A percentile compares a stretch with the other conserved stretches of the same genome.
Evolutionary conservation across 2,888 invertebrate genomes (phyloP).

Genomic region (Acleris cristana): DNA sequence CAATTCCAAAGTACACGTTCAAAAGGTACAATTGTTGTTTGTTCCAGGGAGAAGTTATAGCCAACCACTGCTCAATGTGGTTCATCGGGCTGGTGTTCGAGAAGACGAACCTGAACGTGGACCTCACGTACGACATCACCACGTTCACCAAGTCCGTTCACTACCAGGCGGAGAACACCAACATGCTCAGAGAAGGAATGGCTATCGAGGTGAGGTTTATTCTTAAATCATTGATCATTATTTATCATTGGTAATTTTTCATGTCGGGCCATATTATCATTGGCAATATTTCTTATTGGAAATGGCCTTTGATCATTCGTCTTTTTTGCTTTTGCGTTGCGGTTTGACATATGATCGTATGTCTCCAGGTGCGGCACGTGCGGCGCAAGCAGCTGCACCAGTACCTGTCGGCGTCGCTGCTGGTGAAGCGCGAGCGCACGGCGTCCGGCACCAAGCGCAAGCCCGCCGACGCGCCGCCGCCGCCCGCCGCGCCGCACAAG

Average conservation of each 20-base stretch:
- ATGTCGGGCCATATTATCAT: too few relatives aligned
- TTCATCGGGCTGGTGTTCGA: slow-evolving; percentile 98
- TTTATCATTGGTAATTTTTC: too few relatives aligned
- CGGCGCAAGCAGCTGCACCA: slow-evolving; percentile 90
- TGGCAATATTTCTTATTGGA: too few relatives aligned
- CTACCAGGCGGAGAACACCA: slow-evolving; percentile 88
- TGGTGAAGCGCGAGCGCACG: slow-evolving; percentile 87
- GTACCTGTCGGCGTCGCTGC: slow-evolving; percentile 87
- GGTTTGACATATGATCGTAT: background rate
- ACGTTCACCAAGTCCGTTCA: slow-evolving; percentile 95
- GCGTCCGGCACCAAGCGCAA: slow-evolving; percentile 76
- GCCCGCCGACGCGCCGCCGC: slow-evolving; percentile 66
- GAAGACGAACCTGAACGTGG: slow-evolving; percentile 94
- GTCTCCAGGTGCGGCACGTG: slow-evolving; percentile 91
- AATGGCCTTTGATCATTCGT: too few relatives aligned
- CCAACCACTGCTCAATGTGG: slow-evolving; percentile 94
- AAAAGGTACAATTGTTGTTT: background rate
- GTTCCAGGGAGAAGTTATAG: slow-evolving; percentile 65
- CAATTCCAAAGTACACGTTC: too few relatives aligned
- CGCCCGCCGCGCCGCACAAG: slow-evolving; percentile 53
- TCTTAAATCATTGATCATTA: too few relatives aligned
- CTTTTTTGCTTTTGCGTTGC: slow-evolving; percentile 49
- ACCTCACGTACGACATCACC: slow-evolving; percentile 96
- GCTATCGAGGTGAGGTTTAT: slow-evolving; percentile 84
- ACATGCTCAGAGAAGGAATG: slow-evolving; percentile 89